Base-by-base conservation (phyloP, 2,797 vertebrate genomes). In the Myotis pilosus region DNA sequence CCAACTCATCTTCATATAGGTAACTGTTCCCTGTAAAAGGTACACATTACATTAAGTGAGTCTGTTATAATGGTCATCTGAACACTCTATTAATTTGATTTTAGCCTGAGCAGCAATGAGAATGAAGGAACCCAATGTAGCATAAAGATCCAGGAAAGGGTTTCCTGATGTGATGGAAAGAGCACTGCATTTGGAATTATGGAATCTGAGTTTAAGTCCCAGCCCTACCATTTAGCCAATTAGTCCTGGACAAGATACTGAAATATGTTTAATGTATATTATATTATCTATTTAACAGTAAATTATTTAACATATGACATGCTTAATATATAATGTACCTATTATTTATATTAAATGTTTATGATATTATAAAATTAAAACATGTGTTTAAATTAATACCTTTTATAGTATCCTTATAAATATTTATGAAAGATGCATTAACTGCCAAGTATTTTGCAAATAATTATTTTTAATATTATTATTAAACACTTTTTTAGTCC, bases 401-500 rank as follows among this genome's bases (percentile, higher is more conserved):
- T 44, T 41, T 81, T 81, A 33, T 4, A 38, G 44, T 8, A 83
- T 66, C 30, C 62, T 75, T 87, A 6, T 64, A 66, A 66, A 55
- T 75, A 55, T 62, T 76, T 41, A 44, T 90, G n/a, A 86, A 83
- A 92, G 17, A 28, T 87, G 5, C 16, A 49, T 87, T n/a, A 86
- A 47, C 30, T 76, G 44, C 11, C 85, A 25, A 81, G 15, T 89
- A 41, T 53, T 92, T 85, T 89, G 15, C 74, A 69, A 38, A 10
- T 83, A 72, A 78, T 57, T 80, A 49, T 16, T 86, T 22, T 4
- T 91, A 33, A 38, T 36, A 69, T 17, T 75, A 49, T 30, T 55
- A 38, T 22, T 87, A 78, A 95, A 87, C 30, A 88, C 1, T 44
- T 81, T 55, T 85, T 81, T 53, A 96, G 72, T 30, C 53, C 22